These are phyloP conservation scores for Blera fallax DNA, from an alignment of 2,888 invertebrate species.

Conservation along the genomic window DNA sequence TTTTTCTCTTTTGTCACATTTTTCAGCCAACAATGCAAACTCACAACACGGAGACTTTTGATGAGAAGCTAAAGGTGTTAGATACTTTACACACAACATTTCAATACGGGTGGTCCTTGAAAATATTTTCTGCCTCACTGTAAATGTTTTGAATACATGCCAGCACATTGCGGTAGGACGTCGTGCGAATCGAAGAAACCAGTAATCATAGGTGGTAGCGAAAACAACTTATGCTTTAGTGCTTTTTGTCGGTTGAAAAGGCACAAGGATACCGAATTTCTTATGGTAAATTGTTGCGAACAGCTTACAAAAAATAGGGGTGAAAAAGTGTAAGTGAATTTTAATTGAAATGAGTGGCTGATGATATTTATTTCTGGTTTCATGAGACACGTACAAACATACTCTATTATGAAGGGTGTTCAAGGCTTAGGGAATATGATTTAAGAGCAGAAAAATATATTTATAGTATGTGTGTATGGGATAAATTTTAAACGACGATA, in stretches of 20 bases:
- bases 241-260: constrained; percentile 43
- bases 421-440: not conserved
- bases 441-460: not conserved
- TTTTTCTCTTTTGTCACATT: constrained; percentile 42
- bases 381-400: constrained; percentile 17
- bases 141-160: constrained; percentile 48
- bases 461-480: not conserved
- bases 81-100: not conserved
- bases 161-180: constrained; percentile 63
- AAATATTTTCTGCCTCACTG: constrained; percentile 34
- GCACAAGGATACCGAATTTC: constrained; percentile 30
- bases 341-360: constrained; percentile 66
- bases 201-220: constrained; percentile 33
- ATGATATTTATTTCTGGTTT: constrained; percentile 60
- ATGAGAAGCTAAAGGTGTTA: constrained; percentile 18
- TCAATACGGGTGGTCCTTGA: not conserved
- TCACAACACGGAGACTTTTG: not conserved
- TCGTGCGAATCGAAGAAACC: constrained; percentile 28
- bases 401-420: not conserved
- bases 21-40: constrained; percentile 1
- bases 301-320: constrained; percentile 48
- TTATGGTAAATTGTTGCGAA: constrained; percentile 45
- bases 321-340: constrained; percentile 68
- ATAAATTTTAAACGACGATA: not conserved
- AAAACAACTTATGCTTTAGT: constrained; percentile 51